Evolutionary conservation across 2,888 invertebrate species (phyloP).

Genomic region (Macroteleia sp.): DNA sequence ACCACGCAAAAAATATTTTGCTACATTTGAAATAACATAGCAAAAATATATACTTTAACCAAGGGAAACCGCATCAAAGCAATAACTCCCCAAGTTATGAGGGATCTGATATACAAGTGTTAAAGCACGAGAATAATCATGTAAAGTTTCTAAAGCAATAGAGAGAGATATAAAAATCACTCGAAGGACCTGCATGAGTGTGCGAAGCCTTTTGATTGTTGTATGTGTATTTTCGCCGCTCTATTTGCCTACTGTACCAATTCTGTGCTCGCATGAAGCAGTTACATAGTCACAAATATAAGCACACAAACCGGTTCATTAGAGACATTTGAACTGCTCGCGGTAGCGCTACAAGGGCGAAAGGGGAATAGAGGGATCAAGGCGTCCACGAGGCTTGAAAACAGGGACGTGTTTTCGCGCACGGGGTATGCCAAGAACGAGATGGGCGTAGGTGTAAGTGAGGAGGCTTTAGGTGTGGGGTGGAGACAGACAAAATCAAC

Average conservation of each 20-base stretch:
- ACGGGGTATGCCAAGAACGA: slow-evolving; percentile 62
- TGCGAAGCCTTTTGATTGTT: slow-evolving; percentile 40
- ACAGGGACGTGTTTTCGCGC: slow-evolving; percentile 65
- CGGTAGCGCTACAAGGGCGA: slow-evolving; percentile 66
- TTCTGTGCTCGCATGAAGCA: slow-evolving; percentile 72
- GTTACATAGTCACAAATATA: slow-evolving; percentile 81
- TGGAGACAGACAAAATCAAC: slow-evolving; percentile 84
- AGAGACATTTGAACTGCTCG: slow-evolving; percentile 83
- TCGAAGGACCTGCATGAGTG: slow-evolving; percentile 11
- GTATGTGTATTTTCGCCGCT: slow-evolving; percentile 49
- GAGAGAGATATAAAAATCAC: slow-evolving; percentile 26
- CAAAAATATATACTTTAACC: slow-evolving; percentile 41
- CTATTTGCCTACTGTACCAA: slow-evolving; percentile 64
- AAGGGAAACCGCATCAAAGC: slow-evolving; percentile 47
- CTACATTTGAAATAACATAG: slow-evolving; percentile 6
- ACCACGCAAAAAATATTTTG: slow-evolving; percentile 12
- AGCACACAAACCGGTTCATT: slow-evolving; percentile 84
- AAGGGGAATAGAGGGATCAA: slow-evolving; percentile 40
- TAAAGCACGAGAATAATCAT: slow-evolving; percentile 43
- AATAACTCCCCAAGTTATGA: slow-evolving; percentile 9
- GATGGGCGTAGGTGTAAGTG: slow-evolving; percentile 52
- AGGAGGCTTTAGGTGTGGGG: slow-evolving; percentile 62
- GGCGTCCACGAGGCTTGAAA: slow-evolving; percentile 63
- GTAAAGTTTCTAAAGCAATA: neutral
- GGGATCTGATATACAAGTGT: slow-evolving; percentile 31